Conservation (phyloP, 2,888 invertebrate species). For the Pediacus dermestoides region DNA sequence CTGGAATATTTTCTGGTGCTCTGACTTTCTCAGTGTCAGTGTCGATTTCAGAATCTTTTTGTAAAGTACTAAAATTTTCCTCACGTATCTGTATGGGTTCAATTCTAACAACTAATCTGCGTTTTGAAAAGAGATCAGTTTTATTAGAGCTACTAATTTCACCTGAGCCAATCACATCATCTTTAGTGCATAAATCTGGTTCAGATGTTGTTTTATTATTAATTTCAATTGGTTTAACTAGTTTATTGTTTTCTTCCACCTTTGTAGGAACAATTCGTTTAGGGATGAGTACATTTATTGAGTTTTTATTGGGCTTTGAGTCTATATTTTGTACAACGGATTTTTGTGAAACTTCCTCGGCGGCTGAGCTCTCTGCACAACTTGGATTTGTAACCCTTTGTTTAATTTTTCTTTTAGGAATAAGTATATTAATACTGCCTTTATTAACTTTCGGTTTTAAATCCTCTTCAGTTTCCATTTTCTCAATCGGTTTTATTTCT, state of each 20-base stretch:
- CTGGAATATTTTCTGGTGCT: no score
- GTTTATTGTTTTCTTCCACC: background rate
- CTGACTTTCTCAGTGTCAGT: no score
- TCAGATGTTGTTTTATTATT: background rate
- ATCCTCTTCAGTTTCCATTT: no score
- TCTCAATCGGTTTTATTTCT: constrained; percentile 6
- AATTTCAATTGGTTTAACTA: background rate
- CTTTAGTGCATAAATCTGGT: background rate
- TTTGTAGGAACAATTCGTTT: constrained; percentile 1
- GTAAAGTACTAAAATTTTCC: no score
- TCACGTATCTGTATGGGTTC: no score
- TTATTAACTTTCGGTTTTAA: no score
- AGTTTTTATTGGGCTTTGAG: no score
- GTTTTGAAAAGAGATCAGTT: background rate
- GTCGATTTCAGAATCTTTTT: no score
- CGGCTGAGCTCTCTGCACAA: background rate
- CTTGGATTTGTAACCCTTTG: background rate
- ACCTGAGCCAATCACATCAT: background rate
- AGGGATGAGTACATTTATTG: background rate
- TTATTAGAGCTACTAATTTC: background rate
- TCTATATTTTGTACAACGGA: no score
- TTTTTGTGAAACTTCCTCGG: background rate
- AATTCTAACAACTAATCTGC: no score
- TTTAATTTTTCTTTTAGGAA: constrained; percentile 2
- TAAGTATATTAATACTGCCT: background rate